A percentile compares a stretch with the other conserved stretches of the same genome.
phyloP scores from a whole-genome alignment of 2,113 vertebrate species.

The Silurus asotus region DNA sequence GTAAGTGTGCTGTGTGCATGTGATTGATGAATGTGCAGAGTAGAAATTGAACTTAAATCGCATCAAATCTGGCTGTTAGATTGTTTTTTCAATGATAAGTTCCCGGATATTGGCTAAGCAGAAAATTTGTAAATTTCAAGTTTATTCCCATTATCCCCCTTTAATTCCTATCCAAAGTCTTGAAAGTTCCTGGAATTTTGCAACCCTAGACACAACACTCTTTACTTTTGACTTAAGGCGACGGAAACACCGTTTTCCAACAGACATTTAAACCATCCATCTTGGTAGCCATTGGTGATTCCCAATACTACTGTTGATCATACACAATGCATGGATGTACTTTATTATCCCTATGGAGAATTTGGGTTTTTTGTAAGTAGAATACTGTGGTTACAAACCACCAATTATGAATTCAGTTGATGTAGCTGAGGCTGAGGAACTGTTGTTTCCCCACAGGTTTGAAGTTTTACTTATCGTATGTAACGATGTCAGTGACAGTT shows the following conservation, averaged over 20 bases:
- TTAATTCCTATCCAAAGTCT: too few species aligned
- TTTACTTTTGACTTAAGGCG: background rate
- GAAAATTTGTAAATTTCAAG: too few species aligned
- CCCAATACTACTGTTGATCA: background rate
- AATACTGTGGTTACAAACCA: background rate
- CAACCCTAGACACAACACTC: background rate
- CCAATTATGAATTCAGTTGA: background rate
- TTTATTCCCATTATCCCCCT: too few species aligned
- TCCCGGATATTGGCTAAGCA: too few species aligned
- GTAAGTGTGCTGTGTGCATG: too few species aligned
- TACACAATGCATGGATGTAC: background rate
- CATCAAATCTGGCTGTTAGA: too few species aligned
- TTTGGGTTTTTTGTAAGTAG: background rate
- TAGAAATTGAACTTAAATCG: too few species aligned
- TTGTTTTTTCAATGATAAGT: too few species aligned
- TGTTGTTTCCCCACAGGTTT: background rate
- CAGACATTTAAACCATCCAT: background rate
- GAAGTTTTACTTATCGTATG: too few species aligned
- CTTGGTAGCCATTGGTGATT: background rate
- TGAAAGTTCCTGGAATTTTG: too few species aligned
- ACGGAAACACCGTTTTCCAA: background rate
- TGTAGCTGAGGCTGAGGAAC: background rate
- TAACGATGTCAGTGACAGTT: too few species aligned
- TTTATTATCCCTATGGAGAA: background rate
- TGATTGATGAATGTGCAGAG: too few species aligned